These are phyloP conservation scores for Alviniconcha marisindica DNA, from an alignment of 1,140 invertebrate species.

Conservation along the genomic window DNA sequence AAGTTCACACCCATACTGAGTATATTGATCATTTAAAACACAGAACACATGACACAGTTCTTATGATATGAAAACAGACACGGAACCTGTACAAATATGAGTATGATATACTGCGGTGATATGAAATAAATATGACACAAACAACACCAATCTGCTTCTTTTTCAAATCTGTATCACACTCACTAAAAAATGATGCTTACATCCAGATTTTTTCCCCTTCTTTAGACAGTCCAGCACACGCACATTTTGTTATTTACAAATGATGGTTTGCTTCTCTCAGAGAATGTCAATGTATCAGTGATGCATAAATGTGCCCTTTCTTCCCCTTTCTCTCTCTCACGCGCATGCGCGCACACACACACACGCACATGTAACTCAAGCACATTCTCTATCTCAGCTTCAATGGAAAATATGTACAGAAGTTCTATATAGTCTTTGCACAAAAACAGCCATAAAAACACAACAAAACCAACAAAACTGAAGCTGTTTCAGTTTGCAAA, in stretches of 20 bases:
- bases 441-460: too few species aligned
- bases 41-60: background rate
- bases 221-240: background rate
- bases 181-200: background rate
- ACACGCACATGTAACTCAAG: background rate
- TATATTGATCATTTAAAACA: conserved; percentile 24
- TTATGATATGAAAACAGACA: conserved; percentile 31
- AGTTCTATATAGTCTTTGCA: too few species aligned
- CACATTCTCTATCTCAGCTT: too few species aligned
- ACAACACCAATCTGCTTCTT: background rate
- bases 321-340: background rate
- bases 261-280: background rate
- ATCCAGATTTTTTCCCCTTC: background rate
- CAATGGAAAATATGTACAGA: too few species aligned
- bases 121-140: conserved; percentile 39
- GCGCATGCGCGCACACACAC: background rate
- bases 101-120: conserved; percentile 40
- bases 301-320: too few species aligned
- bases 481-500: too few species aligned
- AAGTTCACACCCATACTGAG: conserved; percentile 27
- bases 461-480: too few species aligned
- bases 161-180: background rate
- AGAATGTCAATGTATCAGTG: background rate
- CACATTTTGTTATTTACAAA: background rate
- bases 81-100: conserved; percentile 33